Conservation (phyloP, 30 jellyfish, hydroid and myxozoan genomes). For the Sanderia malayensis region DNA sequence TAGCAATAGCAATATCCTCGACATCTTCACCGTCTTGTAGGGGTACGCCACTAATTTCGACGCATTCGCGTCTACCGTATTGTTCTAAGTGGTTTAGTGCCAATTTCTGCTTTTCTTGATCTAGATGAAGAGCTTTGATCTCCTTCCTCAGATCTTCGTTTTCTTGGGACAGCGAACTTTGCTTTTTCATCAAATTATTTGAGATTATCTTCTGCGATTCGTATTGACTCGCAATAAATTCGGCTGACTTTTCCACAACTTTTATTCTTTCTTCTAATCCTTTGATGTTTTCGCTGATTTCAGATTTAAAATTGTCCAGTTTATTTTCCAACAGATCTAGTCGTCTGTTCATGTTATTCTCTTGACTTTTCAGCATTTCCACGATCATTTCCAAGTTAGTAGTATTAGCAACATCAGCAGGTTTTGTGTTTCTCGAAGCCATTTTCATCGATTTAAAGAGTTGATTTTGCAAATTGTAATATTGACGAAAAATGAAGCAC, state of each 20-base stretch:
- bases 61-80: slow-evolving; percentile 15
- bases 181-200: neutral
- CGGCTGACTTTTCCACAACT: slow-evolving; percentile 14
- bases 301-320: neutral
- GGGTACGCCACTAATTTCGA: slow-evolving; percentile 23
- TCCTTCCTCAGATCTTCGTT: slow-evolving; percentile 4
- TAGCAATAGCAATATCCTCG: slow-evolving; percentile 9
- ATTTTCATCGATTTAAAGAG: no score
- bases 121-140: no score
- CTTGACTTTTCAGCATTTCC: slow-evolving; percentile 2
- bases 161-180: neutral
- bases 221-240: neutral
- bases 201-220: slow-evolving; percentile 1
- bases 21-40: slow-evolving; percentile 6
- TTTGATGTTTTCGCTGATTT: slow-evolving; percentile 9
- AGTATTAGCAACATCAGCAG: no score
- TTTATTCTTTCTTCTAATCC: slow-evolving; percentile 2
- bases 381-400: neutral
- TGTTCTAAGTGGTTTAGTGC: slow-evolving; percentile 9
- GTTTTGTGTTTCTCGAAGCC: no score
- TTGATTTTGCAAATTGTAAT: no score
- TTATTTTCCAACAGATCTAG: neutral
- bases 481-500: no score
- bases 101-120: no score
- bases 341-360: slow-evolving; percentile 7